These are phyloP conservation scores for Atta cephalotes DNA, from an alignment of 1,140 invertebrate genomes.

Conservation along the genomic window DNA sequence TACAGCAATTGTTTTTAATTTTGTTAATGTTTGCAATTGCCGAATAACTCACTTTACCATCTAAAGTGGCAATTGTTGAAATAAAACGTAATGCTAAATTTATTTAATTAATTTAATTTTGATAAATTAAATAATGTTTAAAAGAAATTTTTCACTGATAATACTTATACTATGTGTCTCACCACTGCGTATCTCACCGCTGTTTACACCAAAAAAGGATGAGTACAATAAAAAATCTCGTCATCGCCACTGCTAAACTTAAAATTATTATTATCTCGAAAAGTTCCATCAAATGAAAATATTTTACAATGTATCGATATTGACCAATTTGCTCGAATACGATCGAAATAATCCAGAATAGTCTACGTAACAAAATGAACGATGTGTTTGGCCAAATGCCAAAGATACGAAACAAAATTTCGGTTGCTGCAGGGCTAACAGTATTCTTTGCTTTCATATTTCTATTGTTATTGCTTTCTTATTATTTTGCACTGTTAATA, in stretches of 20 bases:
- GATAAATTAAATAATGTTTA: neutral
- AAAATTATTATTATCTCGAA: neutral
- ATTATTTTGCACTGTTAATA: neutral
- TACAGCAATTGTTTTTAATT: slow-evolving; percentile 17
- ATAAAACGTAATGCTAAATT: slow-evolving; percentile 1
- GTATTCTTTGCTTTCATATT: slow-evolving; percentile 22
- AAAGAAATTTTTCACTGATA: neutral
- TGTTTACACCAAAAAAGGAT: slow-evolving; percentile 25
- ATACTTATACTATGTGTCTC: neutral
- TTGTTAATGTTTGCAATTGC: neutral
- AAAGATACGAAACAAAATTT: slow-evolving; percentile 34
- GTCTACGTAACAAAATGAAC: neutral
- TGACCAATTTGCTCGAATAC: slow-evolving; percentile 3
- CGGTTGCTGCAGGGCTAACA: neutral
- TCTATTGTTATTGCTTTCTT: neutral
- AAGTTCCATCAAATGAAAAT: neutral
- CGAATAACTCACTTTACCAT: neutral
- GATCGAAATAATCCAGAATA: neutral
- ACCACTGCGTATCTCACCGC: slow-evolving; percentile 20
- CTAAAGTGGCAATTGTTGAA: neutral
- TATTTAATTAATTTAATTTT: neutral
- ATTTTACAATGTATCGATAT: slow-evolving; percentile 12
- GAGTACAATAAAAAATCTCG: neutral
- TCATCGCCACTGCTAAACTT: neutral
- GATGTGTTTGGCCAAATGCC: slow-evolving; percentile 32